phyloP scores from a whole-genome alignment of 1,140 invertebrate species.

The Macrocentrus cingulum region DNA sequence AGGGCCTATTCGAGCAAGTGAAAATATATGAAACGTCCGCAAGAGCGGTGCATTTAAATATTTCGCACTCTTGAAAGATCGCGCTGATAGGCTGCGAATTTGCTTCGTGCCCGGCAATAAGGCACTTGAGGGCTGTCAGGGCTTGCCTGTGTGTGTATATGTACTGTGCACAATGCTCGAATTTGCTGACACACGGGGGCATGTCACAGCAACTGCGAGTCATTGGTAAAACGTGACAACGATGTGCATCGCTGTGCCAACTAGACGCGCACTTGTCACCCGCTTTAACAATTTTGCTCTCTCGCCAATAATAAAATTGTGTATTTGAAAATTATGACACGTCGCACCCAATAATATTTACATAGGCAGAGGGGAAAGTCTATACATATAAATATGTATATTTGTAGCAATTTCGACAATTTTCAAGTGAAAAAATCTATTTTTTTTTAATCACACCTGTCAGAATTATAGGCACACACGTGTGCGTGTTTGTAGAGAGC shows the following conservation, averaged over 20 bases:
- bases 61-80: slow-evolving; percentile 53
- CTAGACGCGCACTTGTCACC: slow-evolving; percentile 26
- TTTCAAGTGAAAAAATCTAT: slow-evolving; percentile 3
- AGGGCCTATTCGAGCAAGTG: too few relatives aligned
- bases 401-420: not conserved
- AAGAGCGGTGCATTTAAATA: slow-evolving; percentile 42
- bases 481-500: too few relatives aligned
- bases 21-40: not conserved
- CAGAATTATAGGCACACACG: too few relatives aligned
- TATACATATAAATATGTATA: not conserved
- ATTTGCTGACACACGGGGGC: slow-evolving; percentile 29
- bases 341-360: not conserved
- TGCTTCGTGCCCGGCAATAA: slow-evolving; percentile 56
- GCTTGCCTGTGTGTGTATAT: slow-evolving; percentile 9
- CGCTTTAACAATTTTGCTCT: slow-evolving; percentile 5
- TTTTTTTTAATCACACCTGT: too few relatives aligned
- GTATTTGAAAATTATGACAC: too few relatives aligned
- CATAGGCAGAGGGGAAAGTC: too few relatives aligned
- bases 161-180: slow-evolving; percentile 19
- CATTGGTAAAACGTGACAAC: slow-evolving; percentile 30
- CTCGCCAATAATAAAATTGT: not conserved
- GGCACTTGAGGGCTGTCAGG: slow-evolving; percentile 27
- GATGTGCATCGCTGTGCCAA: slow-evolving; percentile 28
- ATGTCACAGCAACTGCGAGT: slow-evolving; percentile 15
- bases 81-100: slow-evolving; percentile 46